A percentile compares a stretch with the other conserved stretches of the same genome.
These are phyloP conservation scores for Scomber japonicus DNA, from an alignment of 2,113 vertebrate species.

Conservation along the genomic window DNA sequence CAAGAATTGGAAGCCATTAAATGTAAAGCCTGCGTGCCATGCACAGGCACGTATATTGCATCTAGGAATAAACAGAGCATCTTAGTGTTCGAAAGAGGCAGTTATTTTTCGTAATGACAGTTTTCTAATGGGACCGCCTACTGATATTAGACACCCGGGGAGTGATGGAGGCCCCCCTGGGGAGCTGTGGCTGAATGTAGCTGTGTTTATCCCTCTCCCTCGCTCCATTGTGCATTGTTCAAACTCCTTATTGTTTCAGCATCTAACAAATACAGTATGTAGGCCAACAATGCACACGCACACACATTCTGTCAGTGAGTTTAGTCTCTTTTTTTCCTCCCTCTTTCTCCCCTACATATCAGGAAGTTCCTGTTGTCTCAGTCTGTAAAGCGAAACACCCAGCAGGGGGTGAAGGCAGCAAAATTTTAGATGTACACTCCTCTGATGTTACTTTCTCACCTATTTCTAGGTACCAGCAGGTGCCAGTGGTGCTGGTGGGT, in stretches of 20 bases:
- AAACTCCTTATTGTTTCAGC: slow-evolving; percentile 54
- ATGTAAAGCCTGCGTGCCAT: slow-evolving; percentile 1
- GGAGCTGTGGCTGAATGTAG: slow-evolving; percentile 43
- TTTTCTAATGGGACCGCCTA: slow-evolving; percentile 28
- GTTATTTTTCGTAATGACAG: not conserved
- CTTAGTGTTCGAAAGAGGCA: not conserved
- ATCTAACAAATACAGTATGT: slow-evolving; percentile 60
- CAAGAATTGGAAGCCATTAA: slow-evolving; percentile 16
- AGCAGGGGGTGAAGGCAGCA: not conserved
- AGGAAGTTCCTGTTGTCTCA: slow-evolving; percentile 21
- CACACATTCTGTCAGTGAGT: slow-evolving; percentile 12
- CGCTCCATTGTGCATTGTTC: slow-evolving; percentile 56
- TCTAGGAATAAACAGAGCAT: slow-evolving; percentile 35
- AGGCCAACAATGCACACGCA: slow-evolving; percentile 45
- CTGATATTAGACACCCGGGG: slow-evolving; percentile 6
- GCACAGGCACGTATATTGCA: slow-evolving; percentile 3
- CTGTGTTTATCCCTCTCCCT: slow-evolving; percentile 21
- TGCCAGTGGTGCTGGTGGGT: slow-evolving; percentile 96
- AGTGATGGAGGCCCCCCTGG: slow-evolving; percentile 36
- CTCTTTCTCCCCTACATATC: not conserved
- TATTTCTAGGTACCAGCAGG: slow-evolving; percentile 91
- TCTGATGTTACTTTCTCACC: not conserved
- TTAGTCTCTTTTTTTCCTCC: slow-evolving; percentile 1
- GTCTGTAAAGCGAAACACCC: slow-evolving; percentile 9
- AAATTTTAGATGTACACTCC: not conserved